Percentiles rank a stretch among this genome's conserved stretches.
Conservation (phyloP, 2,797 vertebrate species). For the Crocidura indochinensis region DNA sequence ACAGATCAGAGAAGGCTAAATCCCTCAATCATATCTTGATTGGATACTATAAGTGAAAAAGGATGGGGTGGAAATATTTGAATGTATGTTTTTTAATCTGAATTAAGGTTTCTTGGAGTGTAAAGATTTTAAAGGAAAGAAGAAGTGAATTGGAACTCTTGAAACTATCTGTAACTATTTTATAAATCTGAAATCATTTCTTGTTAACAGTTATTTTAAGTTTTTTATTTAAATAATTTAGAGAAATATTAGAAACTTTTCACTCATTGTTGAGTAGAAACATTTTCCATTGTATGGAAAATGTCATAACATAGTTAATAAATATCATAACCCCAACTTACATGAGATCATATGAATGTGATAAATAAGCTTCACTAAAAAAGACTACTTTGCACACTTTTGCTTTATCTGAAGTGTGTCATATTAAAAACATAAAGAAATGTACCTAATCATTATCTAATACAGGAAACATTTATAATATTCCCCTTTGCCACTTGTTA, state of each 20-base stretch:
- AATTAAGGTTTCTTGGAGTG: background rate
- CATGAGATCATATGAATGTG: no score
- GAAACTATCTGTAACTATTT: background rate
- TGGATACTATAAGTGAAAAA: background rate
- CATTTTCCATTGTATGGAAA: background rate
- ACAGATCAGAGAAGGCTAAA: background rate
- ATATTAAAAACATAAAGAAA: background rate
- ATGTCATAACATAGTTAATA: background rate
- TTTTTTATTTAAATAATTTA: background rate
- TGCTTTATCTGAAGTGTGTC: background rate
- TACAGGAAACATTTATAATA: background rate
- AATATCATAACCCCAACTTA: no score
- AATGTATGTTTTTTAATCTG: background rate
- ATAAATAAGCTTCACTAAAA: background rate
- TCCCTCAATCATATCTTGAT: background rate
- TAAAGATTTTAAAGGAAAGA: background rate
- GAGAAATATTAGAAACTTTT: background rate
- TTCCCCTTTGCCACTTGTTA: background rate
- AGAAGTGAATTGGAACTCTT: background rate
- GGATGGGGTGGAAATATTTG: no score
- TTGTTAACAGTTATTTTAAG: background rate
- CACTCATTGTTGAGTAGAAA: background rate
- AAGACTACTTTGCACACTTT: background rate
- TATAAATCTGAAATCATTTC: conserved; percentile 12
- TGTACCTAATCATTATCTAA: background rate